These are phyloP conservation scores for Vanessa tameamea DNA, from an alignment of 1,140 invertebrate genomes.

Conservation along the genomic window DNA sequence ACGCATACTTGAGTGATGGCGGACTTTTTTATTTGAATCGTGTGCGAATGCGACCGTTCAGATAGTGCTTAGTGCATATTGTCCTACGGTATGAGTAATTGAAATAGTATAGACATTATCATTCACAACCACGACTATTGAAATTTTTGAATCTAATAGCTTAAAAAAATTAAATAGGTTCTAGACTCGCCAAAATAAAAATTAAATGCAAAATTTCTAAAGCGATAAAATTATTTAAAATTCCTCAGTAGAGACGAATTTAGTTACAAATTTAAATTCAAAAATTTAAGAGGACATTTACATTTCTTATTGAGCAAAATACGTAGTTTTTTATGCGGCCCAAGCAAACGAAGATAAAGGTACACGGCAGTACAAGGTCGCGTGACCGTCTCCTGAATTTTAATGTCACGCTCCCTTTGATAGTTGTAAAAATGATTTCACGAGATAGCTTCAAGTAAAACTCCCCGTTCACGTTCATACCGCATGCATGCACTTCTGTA, in stretches of 20 bases:
- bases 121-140: not conserved
- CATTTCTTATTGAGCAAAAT: constrained; percentile 66
- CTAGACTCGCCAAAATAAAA: too few species aligned
- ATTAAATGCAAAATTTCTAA: not conserved
- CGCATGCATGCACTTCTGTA: constrained; percentile 47
- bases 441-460: constrained; percentile 50
- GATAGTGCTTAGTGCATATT: constrained; percentile 20
- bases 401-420: constrained; percentile 69
- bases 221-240: not conserved
- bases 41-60: constrained; percentile 68
- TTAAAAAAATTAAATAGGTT: too few species aligned
- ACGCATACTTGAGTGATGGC: constrained; percentile 79
- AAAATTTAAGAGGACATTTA: constrained; percentile 48
- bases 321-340: constrained; percentile 42
- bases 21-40: constrained; percentile 80
- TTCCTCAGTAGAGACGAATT: constrained; percentile 8
- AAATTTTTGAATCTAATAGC: too few species aligned
- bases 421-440: constrained; percentile 73
- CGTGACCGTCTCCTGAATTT: constrained; percentile 69
- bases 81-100: constrained; percentile 5
- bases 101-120: not conserved
- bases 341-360: constrained; percentile 38
- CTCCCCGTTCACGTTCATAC: constrained; percentile 36
- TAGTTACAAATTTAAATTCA: constrained; percentile 22
- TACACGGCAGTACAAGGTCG: constrained; percentile 59